Conservation (phyloP, 2,888 invertebrate species). For the Philopedon plagiatum region DNA sequence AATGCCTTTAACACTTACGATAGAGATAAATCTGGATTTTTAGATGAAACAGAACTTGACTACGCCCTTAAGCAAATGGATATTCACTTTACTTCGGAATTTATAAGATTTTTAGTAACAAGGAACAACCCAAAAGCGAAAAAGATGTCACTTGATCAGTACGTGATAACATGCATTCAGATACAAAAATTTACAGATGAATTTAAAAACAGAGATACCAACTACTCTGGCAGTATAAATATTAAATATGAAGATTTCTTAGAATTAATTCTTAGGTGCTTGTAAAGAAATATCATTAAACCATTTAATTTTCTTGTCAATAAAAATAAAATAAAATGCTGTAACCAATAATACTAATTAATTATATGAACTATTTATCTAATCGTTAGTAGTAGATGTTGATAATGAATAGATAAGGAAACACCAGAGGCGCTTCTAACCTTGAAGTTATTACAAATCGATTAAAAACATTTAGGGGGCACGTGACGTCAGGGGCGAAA, state of each 20-base stretch:
- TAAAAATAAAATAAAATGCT: no score
- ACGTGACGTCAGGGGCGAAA: no score
- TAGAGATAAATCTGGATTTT: conserved; percentile 59
- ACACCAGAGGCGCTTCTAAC: no score
- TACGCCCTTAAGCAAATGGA: conserved; percentile 63
- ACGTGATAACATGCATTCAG: conserved; percentile 66
- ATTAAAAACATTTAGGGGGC: no score
- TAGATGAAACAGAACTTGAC: conserved; percentile 62
- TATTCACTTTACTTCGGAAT: conserved; percentile 62
- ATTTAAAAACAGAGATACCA: conserved; percentile 63
- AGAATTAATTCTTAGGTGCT: conserved; percentile 61
- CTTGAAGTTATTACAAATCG: no score
- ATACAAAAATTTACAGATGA: conserved; percentile 66
- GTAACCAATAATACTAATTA: no score
- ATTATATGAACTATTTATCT: no score
- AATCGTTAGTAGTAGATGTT: no score
- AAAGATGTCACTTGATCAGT: conserved; percentile 64
- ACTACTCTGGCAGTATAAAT: conserved; percentile 62
- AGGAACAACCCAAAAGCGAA: conserved; percentile 60
- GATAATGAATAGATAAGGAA: no score
- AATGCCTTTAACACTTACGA: conserved; percentile 64
- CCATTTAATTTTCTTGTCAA: no score
- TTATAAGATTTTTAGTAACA: conserved; percentile 61
- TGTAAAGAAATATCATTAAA: conserved; percentile 45
- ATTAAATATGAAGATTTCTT: conserved; percentile 66